Base-by-base conservation (phyloP, 2,797 vertebrate genomes). In the Chiloscyllium punctatum region DNA sequence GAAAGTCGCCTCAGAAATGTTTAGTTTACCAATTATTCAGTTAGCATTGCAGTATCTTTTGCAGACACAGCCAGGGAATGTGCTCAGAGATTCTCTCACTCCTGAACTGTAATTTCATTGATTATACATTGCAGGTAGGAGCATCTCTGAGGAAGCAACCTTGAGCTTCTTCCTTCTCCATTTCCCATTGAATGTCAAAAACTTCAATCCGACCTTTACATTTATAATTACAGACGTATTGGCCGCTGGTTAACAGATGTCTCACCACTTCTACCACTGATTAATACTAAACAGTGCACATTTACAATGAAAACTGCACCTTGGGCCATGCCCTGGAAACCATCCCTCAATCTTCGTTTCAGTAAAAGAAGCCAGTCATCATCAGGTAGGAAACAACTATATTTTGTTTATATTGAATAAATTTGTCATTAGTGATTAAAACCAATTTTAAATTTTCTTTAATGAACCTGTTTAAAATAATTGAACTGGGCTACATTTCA, bases 241-340 rank as follows among this genome's bases (percentile, higher is more conserved):
- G 98, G 98, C 0, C 97, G 84, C 95, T 98, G 98, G 98, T 96
- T 98, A 96, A 98, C 97, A 0, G 97, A 98, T 1, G 98, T 98
- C 90, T 98, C 98, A 2, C 96, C 98, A 0, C 97, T 98, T 68
- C 95, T 97, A 71, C 98, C 98, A 1, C 96, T 98, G 96, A 96
- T 98, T 97, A 97, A 97, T 96, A 66, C 95, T 77, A 95, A 88
- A 74, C 97, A 4, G 23, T 98, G 98, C 94, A 97, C 96, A 71
- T 97, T 98, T 95, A 98, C 97, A 57, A 98, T 98, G 98, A 98
- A 98, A 97, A 98, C 98, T 0, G 97, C 95, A 21, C 97, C 98
- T 0, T 98, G 98, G 98, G 98, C 98, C 1, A 98, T 97, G 97
- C 98, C 98, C 0, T 98, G 98, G 98, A 77, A 98, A 27, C 96